phyloP scores from a whole-genome alignment of 2,888 invertebrate species.

The Papilio elwesi region DNA sequence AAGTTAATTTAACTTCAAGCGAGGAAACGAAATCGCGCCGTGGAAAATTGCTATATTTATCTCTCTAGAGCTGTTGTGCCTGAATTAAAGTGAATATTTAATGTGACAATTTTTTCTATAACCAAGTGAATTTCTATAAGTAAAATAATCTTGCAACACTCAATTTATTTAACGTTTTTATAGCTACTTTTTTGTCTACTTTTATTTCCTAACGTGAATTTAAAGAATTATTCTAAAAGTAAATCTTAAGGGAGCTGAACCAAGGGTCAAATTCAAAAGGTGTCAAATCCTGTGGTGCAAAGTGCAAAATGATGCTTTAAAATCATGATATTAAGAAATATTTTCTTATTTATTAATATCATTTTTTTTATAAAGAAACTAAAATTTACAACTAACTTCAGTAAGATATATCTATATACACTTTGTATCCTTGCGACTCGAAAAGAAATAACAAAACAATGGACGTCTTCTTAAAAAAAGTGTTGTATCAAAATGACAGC shows the following conservation, averaged over 20 bases:
- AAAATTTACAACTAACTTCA: no score
- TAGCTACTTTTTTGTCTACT: neutral
- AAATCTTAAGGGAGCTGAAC: neutral
- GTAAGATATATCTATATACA: no score
- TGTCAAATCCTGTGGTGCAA: neutral
- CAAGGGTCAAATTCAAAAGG: neutral
- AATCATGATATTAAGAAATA: no score
- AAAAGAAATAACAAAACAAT: no score
- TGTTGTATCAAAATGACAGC: conserved; percentile 48
- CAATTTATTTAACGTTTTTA: neutral
- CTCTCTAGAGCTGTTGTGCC: conserved; percentile 52
- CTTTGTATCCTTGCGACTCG: no score
- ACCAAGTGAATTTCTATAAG: neutral
- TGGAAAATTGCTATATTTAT: conserved; percentile 60
- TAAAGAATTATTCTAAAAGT: neutral
- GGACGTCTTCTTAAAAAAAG: neutral
- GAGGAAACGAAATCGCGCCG: conserved; percentile 70
- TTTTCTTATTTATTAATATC: no score
- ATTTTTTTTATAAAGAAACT: no score
- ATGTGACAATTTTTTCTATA: conserved; percentile 49
- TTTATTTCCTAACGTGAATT: neutral
- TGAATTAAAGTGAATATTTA: conserved; percentile 41
- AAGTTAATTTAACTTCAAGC: conserved; percentile 80
- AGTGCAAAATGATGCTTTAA: no score
- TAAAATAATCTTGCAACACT: no score